Evolutionary conservation across 2,888 invertebrate species (phyloP), one percentile per base, ranked within the genome.

Genomic region (Drosophila kuntzei): DNA sequence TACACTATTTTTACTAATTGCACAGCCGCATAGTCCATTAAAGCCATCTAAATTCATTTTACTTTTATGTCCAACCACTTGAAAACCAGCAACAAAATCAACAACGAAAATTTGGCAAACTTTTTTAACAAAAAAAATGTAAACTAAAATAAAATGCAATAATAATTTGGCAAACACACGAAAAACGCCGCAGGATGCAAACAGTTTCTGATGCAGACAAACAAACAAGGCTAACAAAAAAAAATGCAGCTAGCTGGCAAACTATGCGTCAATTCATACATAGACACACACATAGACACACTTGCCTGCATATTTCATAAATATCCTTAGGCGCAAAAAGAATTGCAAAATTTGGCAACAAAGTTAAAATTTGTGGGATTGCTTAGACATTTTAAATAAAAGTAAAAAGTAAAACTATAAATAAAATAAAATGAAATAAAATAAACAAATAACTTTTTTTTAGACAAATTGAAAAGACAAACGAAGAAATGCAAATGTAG

Each of bases 181-280:
- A 70, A 77, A 81, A 66, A 27, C 51, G 89, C 82, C 89, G 71
- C 79, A 89, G 82, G 89, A 89, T 43, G 71, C 41, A 68, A 84
- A 71, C 64, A 72, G 50, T 65, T 64, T 70, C 41, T 49, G 71
- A 43, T 71, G 71, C 76, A 68, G 50, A 58, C 62, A 61, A 61
- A 55, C 29, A 65, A 81, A 51, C 32, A 44, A 53, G 32, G 22
- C 18, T 29, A 51, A 27, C 27, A 27, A 74, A 75, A 65, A 57
- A 59, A 70, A 61, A 53, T 36, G 3, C 46, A 58, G 63, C 64
- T 80, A 46, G 83, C 36, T 57, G 60, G 37, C 58, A 71, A 77
- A 71, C 72, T 58, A 57, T 79, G 60, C 53, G 67, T 36, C 73
- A 61, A 46, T 54, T 61, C 58, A 61, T 20, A 61, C 39, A 55